A percentile compares a stretch with the other conserved stretches of the same genome.
phyloP scores from a whole-genome alignment of 2,113 vertebrate genomes.

The Nyctibius bracteatus region DNA sequence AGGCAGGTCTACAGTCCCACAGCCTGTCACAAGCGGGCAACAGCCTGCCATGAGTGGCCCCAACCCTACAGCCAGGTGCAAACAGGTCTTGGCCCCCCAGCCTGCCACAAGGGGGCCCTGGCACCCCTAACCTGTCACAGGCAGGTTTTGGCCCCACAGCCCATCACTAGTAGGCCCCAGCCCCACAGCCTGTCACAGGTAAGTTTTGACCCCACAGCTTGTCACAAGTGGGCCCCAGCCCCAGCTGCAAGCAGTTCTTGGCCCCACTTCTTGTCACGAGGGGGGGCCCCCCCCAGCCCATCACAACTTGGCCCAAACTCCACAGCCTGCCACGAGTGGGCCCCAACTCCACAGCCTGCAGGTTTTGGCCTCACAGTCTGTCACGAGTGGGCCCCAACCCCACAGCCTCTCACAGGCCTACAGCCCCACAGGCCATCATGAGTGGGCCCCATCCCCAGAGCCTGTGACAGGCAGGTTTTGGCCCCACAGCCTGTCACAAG shows the following conservation, averaged over 20 bases:
- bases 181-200: neutral
- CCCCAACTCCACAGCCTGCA: neutral
- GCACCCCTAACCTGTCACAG: neutral
- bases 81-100: neutral
- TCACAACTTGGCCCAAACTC: no score
- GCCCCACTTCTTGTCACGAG: no score
- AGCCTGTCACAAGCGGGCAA: neutral
- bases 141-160: neutral
- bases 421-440: neutral
- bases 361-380: neutral
- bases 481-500: neutral
- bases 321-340: neutral
- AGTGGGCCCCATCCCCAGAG: neutral
- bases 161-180: neutral
- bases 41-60: neutral
- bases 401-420: neutral
- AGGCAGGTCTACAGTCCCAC: neutral
- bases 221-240: neutral
- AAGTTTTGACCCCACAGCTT: neutral
- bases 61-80: neutral
- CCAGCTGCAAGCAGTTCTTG: no score
- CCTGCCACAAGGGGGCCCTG: neutral
- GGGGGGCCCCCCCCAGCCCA: neutral
- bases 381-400: neutral
- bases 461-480: no score